Evolutionary conservation across 2,113 vertebrate genomes (phyloP).

Genomic region (Pygoscelis adeliae): DNA sequence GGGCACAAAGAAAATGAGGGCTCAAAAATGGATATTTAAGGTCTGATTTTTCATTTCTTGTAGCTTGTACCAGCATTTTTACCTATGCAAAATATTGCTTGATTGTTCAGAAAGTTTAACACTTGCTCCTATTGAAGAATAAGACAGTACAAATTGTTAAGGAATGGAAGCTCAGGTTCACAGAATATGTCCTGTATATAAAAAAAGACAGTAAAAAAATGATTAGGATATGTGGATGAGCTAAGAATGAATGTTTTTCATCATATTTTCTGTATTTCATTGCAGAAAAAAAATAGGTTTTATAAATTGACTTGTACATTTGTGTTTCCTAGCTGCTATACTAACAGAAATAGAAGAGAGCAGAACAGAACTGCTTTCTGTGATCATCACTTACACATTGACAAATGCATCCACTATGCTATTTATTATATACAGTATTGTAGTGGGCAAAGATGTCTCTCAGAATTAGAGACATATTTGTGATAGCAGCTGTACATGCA

Average conservation of each 20-base stretch:
- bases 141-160: neutral
- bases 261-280: neutral
- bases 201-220: neutral
- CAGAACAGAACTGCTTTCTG: neutral
- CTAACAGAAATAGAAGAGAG: neutral
- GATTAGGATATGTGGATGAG: neutral
- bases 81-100: neutral
- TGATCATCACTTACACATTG: neutral
- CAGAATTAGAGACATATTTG: neutral
- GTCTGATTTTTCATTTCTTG: neutral
- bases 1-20: neutral
- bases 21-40: constrained; percentile 8
- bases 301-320: neutral
- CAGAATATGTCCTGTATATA: neutral
- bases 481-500: neutral
- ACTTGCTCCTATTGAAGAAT: neutral
- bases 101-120: neutral
- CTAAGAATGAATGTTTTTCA: neutral
- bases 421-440: neutral
- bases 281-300: neutral
- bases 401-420: neutral
- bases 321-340: neutral
- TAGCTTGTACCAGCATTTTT: neutral
- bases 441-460: neutral
- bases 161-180: neutral